Percentiles rank a stretch among this genome's conserved stretches.
Conservation (phyloP, 2,797 vertebrate genomes). For the Ctenopoma multispine region DNA sequence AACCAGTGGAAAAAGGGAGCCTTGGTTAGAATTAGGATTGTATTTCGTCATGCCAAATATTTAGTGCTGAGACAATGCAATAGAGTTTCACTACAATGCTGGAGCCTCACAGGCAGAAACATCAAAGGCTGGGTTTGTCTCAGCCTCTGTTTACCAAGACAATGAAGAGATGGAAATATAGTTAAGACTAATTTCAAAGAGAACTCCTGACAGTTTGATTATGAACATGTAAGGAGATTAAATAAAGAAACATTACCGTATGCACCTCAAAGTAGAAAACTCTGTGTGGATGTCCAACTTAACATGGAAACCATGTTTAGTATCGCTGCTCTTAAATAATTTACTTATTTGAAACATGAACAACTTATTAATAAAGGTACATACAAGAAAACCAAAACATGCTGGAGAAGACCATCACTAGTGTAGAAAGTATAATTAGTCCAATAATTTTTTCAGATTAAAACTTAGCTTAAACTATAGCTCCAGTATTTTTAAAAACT, state of each 20-base stretch:
- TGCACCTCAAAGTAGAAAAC: slow-evolving; percentile 28
- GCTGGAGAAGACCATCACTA: not conserved
- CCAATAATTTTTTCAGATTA: slow-evolving; percentile 1
- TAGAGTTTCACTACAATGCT: slow-evolving; percentile 59
- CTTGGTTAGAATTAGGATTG: slow-evolving; percentile 60
- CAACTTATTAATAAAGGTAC: not conserved
- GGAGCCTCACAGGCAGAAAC: slow-evolving; percentile 62
- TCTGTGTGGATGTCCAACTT: slow-evolving; percentile 13
- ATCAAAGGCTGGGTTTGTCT: slow-evolving; percentile 67
- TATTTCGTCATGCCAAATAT: slow-evolving; percentile 55
- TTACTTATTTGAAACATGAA: slow-evolving; percentile 25
- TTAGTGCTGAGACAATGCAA: slow-evolving; percentile 63
- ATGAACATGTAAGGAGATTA: slow-evolving; percentile 29
- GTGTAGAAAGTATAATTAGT: not conserved
- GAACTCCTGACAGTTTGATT: slow-evolving; percentile 46
- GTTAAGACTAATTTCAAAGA: slow-evolving; percentile 58
- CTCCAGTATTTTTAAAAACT: slow-evolving; percentile 7
- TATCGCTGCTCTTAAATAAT: slow-evolving; percentile 9
- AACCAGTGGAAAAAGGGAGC: slow-evolving; percentile 49
- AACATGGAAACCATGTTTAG: slow-evolving; percentile 16
- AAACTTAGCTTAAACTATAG: too few species aligned
- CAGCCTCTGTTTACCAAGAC: slow-evolving; percentile 43
- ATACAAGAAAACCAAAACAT: slow-evolving; percentile 7
- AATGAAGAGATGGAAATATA: slow-evolving; percentile 40
- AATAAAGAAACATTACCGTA: slow-evolving; percentile 33